Conservation (phyloP, 2,888 invertebrate species). For the Ophioninae sp. region DNA sequence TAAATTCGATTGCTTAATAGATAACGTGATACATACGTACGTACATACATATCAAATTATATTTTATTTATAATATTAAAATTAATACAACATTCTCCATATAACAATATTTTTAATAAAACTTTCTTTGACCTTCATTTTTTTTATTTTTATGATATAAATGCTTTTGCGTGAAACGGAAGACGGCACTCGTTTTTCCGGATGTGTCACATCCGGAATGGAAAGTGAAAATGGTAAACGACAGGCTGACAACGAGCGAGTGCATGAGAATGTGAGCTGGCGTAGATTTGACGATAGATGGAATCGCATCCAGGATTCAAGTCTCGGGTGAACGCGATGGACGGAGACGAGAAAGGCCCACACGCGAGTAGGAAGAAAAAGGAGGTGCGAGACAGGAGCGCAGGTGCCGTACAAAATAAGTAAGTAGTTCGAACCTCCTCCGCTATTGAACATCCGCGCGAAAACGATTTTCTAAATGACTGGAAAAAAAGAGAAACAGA, state of each 20-base stretch:
- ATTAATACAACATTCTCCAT: too few relatives aligned
- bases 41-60: too few relatives aligned
- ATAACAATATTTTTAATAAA: not conserved
- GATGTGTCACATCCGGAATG: conserved; percentile 25
- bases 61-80: too few relatives aligned
- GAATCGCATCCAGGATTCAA: conserved; percentile 18
- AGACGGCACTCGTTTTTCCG: not conserved
- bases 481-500: not conserved
- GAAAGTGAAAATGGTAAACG: conserved; percentile 30
- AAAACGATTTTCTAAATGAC: not conserved
- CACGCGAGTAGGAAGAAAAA: not conserved
- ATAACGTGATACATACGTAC: too few relatives aligned
- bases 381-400: not conserved
- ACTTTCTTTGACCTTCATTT: conserved; percentile 3
- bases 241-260: not conserved
- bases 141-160: not conserved
- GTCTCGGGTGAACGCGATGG: conserved; percentile 24
- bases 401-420: not conserved
- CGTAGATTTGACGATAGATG: conserved; percentile 50
- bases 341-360: conserved; percentile 1
- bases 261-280: conserved; percentile 27
- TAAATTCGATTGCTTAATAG: too few relatives aligned
- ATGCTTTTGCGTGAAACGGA: not conserved
- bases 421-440: not conserved
- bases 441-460: not conserved